Evolutionary conservation across 2,113 vertebrate genomes (phyloP).

Genomic region (Lucifuga dentata): DNA sequence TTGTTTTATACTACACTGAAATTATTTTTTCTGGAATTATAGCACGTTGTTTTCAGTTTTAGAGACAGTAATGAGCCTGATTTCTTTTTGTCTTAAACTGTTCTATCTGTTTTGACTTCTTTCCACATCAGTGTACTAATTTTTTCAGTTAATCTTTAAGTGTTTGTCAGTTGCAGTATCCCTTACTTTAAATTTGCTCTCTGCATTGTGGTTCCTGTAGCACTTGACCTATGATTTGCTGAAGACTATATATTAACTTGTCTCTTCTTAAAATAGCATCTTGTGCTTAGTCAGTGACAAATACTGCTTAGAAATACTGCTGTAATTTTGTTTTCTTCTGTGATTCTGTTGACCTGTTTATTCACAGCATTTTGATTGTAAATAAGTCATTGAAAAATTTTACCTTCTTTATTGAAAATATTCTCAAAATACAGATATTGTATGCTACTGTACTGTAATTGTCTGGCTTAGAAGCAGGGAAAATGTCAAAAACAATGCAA

Average conservation of each 20-base stretch:
- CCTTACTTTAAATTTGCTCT: slow-evolving; percentile 35
- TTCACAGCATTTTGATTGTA: slow-evolving; percentile 67
- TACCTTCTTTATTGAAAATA: slow-evolving; percentile 53
- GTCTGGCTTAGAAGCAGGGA: slow-evolving; percentile 75
- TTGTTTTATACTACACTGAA: slow-evolving; percentile 72
- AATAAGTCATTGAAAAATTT: slow-evolving; percentile 68
- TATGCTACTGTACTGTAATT: slow-evolving; percentile 76
- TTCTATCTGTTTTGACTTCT: slow-evolving; percentile 25
- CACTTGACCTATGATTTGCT: slow-evolving; percentile 53
- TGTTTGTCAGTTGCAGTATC: slow-evolving; percentile 27
- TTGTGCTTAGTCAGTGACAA: slow-evolving; percentile 58
- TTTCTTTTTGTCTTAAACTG: slow-evolving; percentile 39
- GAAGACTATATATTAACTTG: slow-evolving; percentile 57
- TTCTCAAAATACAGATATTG: slow-evolving; percentile 61
- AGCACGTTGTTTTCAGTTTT: slow-evolving; percentile 53
- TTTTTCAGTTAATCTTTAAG: slow-evolving; percentile 42
- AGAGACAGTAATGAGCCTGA: slow-evolving; percentile 29
- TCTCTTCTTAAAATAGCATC: slow-evolving; percentile 64
- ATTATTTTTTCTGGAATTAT: slow-evolving; percentile 64
- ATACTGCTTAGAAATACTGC: slow-evolving; percentile 49
- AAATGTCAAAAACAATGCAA: slow-evolving; percentile 76
- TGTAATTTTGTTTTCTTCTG: slow-evolving; percentile 15
- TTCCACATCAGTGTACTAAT: slow-evolving; percentile 9
- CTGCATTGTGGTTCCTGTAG: slow-evolving; percentile 58
- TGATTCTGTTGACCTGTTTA: slow-evolving; percentile 29